phyloP scores from a whole-genome alignment of 2,113 vertebrate genomes.

The Podarcis muralis region DNA sequence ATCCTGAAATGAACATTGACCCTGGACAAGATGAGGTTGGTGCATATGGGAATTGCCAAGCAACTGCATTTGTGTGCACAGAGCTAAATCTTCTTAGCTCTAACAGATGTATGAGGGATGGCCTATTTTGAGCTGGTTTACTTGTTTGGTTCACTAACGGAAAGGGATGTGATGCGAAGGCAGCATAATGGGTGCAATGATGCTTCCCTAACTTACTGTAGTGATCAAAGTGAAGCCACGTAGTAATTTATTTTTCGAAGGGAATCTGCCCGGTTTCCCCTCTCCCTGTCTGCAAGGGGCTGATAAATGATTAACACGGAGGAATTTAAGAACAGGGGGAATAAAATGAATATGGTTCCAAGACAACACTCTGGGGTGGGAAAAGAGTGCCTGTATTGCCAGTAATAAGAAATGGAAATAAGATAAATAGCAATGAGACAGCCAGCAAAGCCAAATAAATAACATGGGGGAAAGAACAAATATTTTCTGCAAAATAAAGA shows the following conservation, averaged over 20 bases:
- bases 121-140: background rate
- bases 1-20: slow-evolving; percentile 7
- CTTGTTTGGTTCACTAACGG: slow-evolving; percentile 20
- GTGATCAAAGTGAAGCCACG: background rate
- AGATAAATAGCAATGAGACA: slow-evolving; percentile 19
- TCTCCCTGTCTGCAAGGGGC: background rate
- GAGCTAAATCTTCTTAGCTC: background rate
- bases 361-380: background rate
- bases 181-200: background rate
- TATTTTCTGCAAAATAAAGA: slow-evolving; percentile 16
- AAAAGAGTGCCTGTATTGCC: slow-evolving; percentile 14
- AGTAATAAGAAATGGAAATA: slow-evolving; percentile 43
- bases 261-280: background rate
- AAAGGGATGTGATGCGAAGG: background rate
- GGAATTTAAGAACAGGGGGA: background rate
- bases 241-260: slow-evolving; percentile 11
- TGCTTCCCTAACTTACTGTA: slow-evolving; percentile 24
- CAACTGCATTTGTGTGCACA: background rate
- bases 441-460: slow-evolving; percentile 26
- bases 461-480: background rate
- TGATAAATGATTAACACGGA: slow-evolving; percentile 23
- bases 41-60: background rate
- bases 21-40: background rate
- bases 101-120: background rate
- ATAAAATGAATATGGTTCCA: slow-evolving; percentile 11